A percentile compares a stretch with the other conserved stretches of the same genome.
Conservation (phyloP, 2,113 vertebrate species). For the Cnemophilus loriae region DNA sequence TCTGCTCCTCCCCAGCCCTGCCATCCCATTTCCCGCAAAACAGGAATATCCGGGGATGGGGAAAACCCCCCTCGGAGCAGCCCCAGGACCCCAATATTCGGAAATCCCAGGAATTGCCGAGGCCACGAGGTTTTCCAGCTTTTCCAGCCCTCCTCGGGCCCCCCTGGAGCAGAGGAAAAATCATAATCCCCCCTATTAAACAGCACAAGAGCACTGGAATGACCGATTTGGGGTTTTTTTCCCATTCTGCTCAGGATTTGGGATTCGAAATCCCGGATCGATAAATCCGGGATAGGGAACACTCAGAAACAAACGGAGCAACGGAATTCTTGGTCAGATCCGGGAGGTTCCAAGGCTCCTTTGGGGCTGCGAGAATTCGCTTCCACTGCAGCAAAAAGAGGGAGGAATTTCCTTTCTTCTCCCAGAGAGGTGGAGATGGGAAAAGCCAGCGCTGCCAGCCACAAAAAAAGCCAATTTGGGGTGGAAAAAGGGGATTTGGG, state of each 20-base stretch:
- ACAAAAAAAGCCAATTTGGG: no score
- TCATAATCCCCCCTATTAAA: accelerated
- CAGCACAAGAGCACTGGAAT: neutral
- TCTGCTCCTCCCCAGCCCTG: no score
- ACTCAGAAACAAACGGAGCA: neutral
- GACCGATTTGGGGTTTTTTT: neutral
- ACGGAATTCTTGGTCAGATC: neutral
- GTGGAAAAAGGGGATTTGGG: neutral
- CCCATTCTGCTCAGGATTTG: neutral
- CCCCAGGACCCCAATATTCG: neutral
- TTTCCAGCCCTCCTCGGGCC: neutral
- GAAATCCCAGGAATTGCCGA: neutral
- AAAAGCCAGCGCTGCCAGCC: neutral
- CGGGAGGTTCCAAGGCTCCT: neutral
- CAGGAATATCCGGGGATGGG: neutral
- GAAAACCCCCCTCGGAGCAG: neutral
- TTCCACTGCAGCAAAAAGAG: neutral
- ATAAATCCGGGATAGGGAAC: neutral
- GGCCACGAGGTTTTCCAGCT: neutral
- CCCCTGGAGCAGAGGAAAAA: accelerated
- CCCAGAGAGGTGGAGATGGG: neutral
- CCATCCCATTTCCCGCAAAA: neutral
- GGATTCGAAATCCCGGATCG: neutral
- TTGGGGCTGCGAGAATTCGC: neutral
- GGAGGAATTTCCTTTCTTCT: neutral